Evolutionary conservation across 2,113 vertebrate species (phyloP), one percentile per base, ranked within the genome.

Genomic region (Sinocyclocheilus grahami): DNA sequence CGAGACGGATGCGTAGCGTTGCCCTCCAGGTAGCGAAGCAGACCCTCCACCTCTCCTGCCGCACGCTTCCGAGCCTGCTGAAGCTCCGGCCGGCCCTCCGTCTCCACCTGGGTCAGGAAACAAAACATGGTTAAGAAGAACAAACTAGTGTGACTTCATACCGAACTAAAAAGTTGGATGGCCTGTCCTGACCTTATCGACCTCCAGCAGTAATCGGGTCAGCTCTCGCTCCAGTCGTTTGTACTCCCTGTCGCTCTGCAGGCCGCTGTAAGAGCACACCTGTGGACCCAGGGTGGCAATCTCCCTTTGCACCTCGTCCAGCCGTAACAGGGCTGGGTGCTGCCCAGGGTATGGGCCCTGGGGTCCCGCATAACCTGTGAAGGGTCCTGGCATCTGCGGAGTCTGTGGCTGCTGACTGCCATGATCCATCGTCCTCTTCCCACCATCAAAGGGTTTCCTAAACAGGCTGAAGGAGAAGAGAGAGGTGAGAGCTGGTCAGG

Each of bases 1-100:
- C 97, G 95, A 79, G 95, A 95, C 0, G 98, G 97, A 87, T 99
- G 98, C n/a, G 94, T 96, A 62, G 96, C 96, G 65, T 95, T 99
- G 93, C 98, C 97, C 90, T 99, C 97, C 92, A 99, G 89, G 88
- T 98, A 97, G 30, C 96, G 96, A 55, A 99, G 96, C 10, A 99
- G 93, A 5, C 95, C 95, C 87, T 99, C 97, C 0, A 95, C 96
- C 88, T 98, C 97, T 87, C 98, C 97, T 0, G 97, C 97, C 0
- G 96, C 97, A 42, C 96, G 91, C 91, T 97, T 98, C 0, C 97
- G 93, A 0, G 96, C 97, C 84, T 96, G 96, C 92, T 98, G 97
- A 85, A 99, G 93, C 53, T 98, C 97, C 0, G 94, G 93, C 10
- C 95, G 96, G 1, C 97, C 97, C 93, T 99, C 97, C 0, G 98